These are phyloP conservation scores for Marmota monax DNA, from an alignment of 2,113 vertebrate species.

Conservation along the genomic window DNA sequence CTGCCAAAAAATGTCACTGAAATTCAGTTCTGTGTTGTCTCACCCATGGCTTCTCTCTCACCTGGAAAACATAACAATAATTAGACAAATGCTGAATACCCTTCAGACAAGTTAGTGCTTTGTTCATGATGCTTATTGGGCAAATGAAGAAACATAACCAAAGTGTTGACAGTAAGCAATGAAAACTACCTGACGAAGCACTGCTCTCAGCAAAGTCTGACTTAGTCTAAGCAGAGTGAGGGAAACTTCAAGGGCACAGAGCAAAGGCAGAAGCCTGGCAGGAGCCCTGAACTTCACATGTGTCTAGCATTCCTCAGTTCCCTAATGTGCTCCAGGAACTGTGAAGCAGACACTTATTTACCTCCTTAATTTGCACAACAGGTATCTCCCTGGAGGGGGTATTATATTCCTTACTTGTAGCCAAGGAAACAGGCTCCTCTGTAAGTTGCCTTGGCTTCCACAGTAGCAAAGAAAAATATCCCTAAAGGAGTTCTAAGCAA, in stretches of 20 bases:
- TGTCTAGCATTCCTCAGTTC: neutral
- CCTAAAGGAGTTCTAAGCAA: neutral
- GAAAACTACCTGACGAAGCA: neutral
- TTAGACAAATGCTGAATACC: neutral
- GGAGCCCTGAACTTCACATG: neutral
- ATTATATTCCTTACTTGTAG: neutral
- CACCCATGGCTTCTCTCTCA: neutral
- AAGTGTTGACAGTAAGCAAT: constrained; percentile 2
- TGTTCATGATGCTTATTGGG: neutral
- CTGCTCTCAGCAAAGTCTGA: constrained; percentile 56
- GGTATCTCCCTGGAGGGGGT: neutral
- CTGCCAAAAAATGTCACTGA: neutral
- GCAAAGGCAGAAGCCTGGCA: neutral
- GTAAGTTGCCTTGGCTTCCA: neutral
- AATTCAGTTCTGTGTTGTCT: neutral
- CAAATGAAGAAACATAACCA: constrained; percentile 6
- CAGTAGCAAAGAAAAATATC: neutral
- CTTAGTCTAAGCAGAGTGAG: neutral
- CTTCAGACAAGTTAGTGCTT: neutral
- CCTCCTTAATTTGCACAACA: neutral
- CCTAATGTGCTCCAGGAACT: neutral
- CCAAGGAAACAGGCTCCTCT: neutral
- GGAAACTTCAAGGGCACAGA: constrained; percentile 36
- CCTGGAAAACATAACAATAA: constrained; percentile 10
- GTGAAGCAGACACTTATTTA: neutral